Percentiles rank a stretch among this genome's conserved stretches.
Evolutionary conservation across 2,113 vertebrate species (phyloP).

Genomic region (Rutilus rutilus): DNA sequence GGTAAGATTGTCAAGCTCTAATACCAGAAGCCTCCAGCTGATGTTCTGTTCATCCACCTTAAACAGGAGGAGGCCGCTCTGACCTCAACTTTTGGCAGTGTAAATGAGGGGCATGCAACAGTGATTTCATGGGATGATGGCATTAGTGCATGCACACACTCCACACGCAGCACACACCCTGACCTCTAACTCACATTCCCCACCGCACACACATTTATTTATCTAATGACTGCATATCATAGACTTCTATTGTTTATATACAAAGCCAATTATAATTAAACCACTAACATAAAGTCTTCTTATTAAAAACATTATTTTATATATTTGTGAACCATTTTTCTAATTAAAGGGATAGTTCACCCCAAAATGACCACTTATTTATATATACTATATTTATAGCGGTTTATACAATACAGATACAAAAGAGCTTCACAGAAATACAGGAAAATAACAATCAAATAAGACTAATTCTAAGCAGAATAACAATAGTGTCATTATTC

Average conservation of each 20-base stretch:
- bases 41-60: neutral
- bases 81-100: constrained; percentile 29
- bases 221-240: constrained; percentile 33
- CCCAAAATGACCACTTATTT: neutral
- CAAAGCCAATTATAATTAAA: neutral
- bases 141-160: constrained; percentile 34
- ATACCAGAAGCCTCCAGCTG: constrained; percentile 4
- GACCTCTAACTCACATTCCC: constrained; percentile 39
- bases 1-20: neutral
- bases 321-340: no score
- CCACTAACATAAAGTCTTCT: neutral
- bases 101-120: neutral
- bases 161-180: constrained; percentile 29
- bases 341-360: neutral
- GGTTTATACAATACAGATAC: no score
- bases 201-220: constrained; percentile 36
- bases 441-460: no score
- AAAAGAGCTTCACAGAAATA: no score
- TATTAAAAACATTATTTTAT: no score
- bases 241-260: neutral
- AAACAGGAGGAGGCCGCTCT: neutral
- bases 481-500: no score
- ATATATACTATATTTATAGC: no score
- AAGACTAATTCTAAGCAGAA: no score
- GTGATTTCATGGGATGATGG: constrained; percentile 38